These are phyloP conservation scores for Trididemnum clinides DNA, from an alignment of 23 tunicate genomes.

Conservation along the genomic window DNA sequence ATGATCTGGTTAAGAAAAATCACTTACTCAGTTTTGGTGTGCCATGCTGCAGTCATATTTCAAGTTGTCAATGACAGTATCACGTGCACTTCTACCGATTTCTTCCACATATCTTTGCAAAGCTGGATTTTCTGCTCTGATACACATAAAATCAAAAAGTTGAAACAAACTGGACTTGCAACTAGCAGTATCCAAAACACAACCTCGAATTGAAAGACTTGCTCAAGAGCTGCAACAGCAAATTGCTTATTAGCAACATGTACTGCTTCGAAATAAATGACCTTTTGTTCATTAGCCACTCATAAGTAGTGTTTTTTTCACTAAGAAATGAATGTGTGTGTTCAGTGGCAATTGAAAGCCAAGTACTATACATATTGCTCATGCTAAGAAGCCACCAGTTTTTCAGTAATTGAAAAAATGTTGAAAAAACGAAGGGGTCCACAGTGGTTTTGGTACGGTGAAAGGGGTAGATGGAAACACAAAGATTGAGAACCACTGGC, in stretches of 20 bases:
- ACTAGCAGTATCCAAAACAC: conserved; percentile 30
- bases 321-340: background rate
- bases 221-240: conserved; percentile 11
- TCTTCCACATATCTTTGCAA: conserved; percentile 44
- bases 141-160: conserved; percentile 13
- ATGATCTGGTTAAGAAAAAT: conserved; percentile 10
- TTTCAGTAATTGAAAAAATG: background rate
- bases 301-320: background rate
- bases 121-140: conserved; percentile 20
- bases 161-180: conserved; percentile 32
- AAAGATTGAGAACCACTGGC: background rate
- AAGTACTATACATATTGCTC: background rate
- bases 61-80: conserved; percentile 5
- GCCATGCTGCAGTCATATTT: conserved; percentile 9
- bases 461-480: too few relatives aligned
- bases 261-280: background rate
- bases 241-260: background rate
- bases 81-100: conserved; percentile 4
- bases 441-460: background rate
- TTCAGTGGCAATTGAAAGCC: background rate
- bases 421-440: background rate
- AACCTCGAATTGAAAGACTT: conserved; percentile 29
- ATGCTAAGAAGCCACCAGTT: background rate
- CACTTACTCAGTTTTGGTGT: conserved; percentile 43
- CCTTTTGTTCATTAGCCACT: background rate